Base-by-base conservation (phyloP, 2,113 vertebrate species). In the Eolophus roseicapilla region DNA sequence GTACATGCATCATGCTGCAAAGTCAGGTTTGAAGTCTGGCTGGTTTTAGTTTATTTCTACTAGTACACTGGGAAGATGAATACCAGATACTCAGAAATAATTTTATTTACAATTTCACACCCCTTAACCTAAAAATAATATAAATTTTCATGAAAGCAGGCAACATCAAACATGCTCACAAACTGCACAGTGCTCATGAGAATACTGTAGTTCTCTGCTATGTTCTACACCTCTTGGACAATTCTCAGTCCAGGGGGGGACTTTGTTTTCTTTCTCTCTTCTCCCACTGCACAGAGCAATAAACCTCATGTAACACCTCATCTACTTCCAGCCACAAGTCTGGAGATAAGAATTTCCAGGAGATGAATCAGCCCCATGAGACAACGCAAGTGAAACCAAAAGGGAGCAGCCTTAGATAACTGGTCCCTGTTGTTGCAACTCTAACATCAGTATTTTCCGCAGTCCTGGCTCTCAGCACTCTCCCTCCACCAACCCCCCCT, bases 341-440 rank as follows among this genome's bases (percentile, higher is more conserved):
- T 81, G 49, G 23, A 93, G 90, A 82, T 21, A 86, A 77, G 90
- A 91, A 91, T 93, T 90, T 96, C 67, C 92, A 94, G 79, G 88
- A 85, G 79, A 64, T 35, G 3, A 88, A 86, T 88, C 71, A 89
- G 74, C 14, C 92, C 88, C 85, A 47, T 39, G 55, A 92, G 92
- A 52, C 78, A 83, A 88, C 86, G 74, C 37, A 81, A 88, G 63
- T 21, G 71, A 97, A 96, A 94, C 76, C 94, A 90, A 76, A 65
- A 92, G 82, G 76, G 73, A 95, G 50, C 24, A 74, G 82, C 64
- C 41, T 82, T 27, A 68, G 89, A 65, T 50, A 95, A 77, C 84
- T 60, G 53, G 82, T 90, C 92, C 64, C 92, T 95, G 76, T 92
- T 95, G 91, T 10, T 86, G 55, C 82, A 93, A 53, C 47, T 85